Evolutionary conservation across 1,140 invertebrate species (phyloP), one percentile per base, ranked within the genome.

Genomic region (Lordiphosa collinella): DNA sequence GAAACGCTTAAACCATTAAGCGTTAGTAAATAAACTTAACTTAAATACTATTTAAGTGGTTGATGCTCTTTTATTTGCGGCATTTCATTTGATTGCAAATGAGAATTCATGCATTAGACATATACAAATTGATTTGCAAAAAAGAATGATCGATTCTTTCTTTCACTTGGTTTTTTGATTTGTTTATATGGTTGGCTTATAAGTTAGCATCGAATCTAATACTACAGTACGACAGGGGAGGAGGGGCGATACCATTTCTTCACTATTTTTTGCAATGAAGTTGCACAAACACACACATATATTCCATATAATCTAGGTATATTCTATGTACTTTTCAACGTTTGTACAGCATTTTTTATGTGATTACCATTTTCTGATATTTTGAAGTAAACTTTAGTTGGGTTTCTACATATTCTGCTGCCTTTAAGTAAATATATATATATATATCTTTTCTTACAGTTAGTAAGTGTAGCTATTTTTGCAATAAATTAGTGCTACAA

Each of bases 1-100:
- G 53, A 80, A 80, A 80, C 75, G 75, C 75, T 79, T 40, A 47
- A 78, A 71, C 49, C 68, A 34, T 50, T 67, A 82, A 76, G 76
- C 76, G 76, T 69, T 70, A 69, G 54, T 56, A 78, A 75, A 82
- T 82, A 82, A 84, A 72, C 61, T 76, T 78, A 82, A 72, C 76
- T 82, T 82, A 82, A 18, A 52, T 46, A 60, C 76, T 82, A 84
- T 72, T 82, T 82, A 82, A 82, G 76, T 82, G 63, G 25, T 71
- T 58, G 50, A 68, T 49, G 64, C 70, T 51, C 51, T 51, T 54
- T 40, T 61, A 47, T 22, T 14, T 66, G 51, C 54, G 50, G 48
- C 62, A 40, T 67, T 48, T 55, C 52, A 65, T 75, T 70, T 59
- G 37, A 70, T 75, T 71, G 61, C 53, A 75, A 56, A 64, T 55